Evolutionary conservation across 2,888 invertebrate species (phyloP).

Genomic region (Drosophila diplacantha): DNA sequence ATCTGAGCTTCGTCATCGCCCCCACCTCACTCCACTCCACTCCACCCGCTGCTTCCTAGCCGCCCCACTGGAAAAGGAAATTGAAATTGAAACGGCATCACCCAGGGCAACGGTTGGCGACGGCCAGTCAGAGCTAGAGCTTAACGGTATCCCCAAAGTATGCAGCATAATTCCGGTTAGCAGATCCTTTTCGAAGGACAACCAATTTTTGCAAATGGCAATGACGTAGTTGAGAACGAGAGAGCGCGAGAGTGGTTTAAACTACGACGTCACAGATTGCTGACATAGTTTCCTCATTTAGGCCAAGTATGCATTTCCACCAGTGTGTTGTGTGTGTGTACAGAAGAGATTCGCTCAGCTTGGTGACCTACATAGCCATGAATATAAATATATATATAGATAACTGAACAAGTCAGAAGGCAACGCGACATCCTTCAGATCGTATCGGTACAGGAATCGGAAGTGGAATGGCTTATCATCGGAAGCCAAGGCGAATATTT

Average conservation of each 20-base stretch:
- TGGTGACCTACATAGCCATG: conserved; percentile 32
- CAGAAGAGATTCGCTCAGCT: conserved; percentile 22
- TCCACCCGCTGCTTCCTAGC: neutral
- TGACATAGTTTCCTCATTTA: conserved; percentile 67
- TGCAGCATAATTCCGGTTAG: conserved; percentile 40
- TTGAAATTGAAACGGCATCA: conserved; percentile 34
- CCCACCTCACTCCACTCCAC: neutral
- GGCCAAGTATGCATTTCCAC: conserved; percentile 44
- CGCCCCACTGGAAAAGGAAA: conserved; percentile 13
- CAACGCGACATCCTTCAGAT: conserved; percentile 24
- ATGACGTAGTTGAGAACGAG: conserved; percentile 27
- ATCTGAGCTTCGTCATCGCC: conserved; percentile 5
- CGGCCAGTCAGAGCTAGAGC: neutral
- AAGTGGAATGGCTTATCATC: neutral
- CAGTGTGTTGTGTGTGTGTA: conserved; percentile 3
- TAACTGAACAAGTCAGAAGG: conserved; percentile 23
- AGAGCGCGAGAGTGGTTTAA: conserved; percentile 19
- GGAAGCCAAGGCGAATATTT: neutral
- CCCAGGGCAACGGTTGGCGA: conserved; percentile 5
- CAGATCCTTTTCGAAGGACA: conserved; percentile 33
- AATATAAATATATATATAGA: conserved; percentile 23
- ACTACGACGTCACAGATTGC: conserved; percentile 44
- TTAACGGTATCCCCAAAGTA: conserved; percentile 44
- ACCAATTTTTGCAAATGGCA: conserved; percentile 35
- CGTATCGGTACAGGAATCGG: conserved; percentile 12